Base-by-base conservation (phyloP, 2,888 invertebrate species). In the Biston stratarius region DNA sequence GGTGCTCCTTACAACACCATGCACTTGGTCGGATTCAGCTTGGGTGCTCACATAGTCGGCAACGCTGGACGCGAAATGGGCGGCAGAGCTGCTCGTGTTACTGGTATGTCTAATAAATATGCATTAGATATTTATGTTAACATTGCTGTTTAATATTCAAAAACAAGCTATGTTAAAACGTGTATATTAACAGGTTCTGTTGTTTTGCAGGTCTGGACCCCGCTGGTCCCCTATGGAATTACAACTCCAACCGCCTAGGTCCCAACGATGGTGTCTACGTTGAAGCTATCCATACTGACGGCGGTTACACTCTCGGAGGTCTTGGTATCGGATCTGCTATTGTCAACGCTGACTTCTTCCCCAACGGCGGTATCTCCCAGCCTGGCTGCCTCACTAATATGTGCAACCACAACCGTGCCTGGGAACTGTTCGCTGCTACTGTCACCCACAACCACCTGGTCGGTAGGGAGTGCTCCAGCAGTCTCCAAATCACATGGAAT, bases 301-400 rank as follows among this genome's bases (percentile, higher is more conserved):
- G 95, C 5, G 84, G 84, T 70, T 80, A 79, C 47, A 94, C 94
- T 57, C 89, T 82, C 5, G 87, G 94, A 0, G 83, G 83, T 80
- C 85, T 77, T 76, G 95, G 78, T 77, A 95, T 90, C 44, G 94
- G 94, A 0, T 79, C 84, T 5, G 79, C 90, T 7, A 83, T 95
- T 3, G 95, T 90, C 0, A 84, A 94, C 64, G 95, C 83, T 3
- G 95, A 95, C 81, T 95, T 95, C 82, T 95, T 94, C 91, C 94
- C 95, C 34, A 95, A 95, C 72, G 92, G 94, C 51, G 95, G 95
- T 0, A 85, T 76, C 61, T 81, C 80, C n/a, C 89, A 90, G 61
- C 90, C 91, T 1, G 89, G 87, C 1, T 92, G 91, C 59, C 2
- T 82, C 0, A 81, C 83, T 7, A 83, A 76, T 49, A 14, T 88